Evolutionary conservation across 2,797 vertebrate genomes (phyloP), one percentile per base, ranked within the genome.

Genomic region (Galaxias olidus): DNA sequence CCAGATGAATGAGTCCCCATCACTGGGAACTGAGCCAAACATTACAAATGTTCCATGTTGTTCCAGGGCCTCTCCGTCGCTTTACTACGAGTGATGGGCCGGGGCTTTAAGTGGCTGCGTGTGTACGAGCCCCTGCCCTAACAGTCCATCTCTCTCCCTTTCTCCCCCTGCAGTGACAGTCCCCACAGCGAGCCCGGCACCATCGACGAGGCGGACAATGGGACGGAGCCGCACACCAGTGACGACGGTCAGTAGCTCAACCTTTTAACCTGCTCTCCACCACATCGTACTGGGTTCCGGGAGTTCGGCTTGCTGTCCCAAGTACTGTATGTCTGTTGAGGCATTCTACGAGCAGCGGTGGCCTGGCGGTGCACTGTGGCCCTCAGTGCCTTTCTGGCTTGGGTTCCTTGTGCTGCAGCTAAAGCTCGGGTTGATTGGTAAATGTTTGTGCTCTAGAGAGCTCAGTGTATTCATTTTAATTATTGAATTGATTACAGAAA

Each of bases 111-210:
- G 12, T 47, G 46, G 46, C 11, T 1, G 11, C 51, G 9, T 19
- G 51, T 11, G 19, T 53, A 5, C 10, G 18, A 7, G 51, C 19
- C 18, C 18, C 10, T 11, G 30, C 30, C 17, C 4, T 61, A 12
- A 40, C 53, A n/a, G 14, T 13, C 20, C 45, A 12, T 63, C 30
- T 53, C 30, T 50, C 17, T 46, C 61, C 45, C 15, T 54, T 15
- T 59, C 14, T 72, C 18, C 65, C 20, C 12, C 17, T 61, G 52
- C 86, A 99, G 98, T 53, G 98, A 99, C 86, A 99, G 98, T 81
- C 98, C 98, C 0, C 98, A 99, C 90, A 99, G 98, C 4, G 98
- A 99, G 85, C 97, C 96, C 0, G 98, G 97, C 65, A 94, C 96
- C 72, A 98, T 98, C 1, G 98, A 99, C 9, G 97, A 99, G 47